Percentiles rank a stretch among this genome's conserved stretches.
These are phyloP conservation scores for Tinea trinotella DNA, from an alignment of 2,888 invertebrate genomes.

Conservation along the genomic window DNA sequence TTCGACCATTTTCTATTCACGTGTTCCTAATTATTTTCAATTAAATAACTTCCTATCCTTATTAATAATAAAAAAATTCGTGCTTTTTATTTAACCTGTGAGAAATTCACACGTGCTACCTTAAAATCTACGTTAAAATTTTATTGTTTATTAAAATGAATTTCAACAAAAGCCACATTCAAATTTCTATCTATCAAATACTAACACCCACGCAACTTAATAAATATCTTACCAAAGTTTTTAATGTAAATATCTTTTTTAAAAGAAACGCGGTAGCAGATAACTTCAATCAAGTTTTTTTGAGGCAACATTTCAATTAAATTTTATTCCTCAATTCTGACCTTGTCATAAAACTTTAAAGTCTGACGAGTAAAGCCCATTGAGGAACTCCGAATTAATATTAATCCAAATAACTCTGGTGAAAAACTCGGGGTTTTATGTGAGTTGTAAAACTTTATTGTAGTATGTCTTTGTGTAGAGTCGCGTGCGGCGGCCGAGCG, in stretches of 20 bases:
- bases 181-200: not conserved
- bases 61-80: no score
- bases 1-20: no score
- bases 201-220: slow-evolving; percentile 8
- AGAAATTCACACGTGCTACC: not conserved
- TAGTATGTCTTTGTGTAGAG: slow-evolving; percentile 63
- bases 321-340: slow-evolving; percentile 69
- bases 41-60: no score
- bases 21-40: no score
- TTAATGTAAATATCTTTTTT: slow-evolving; percentile 62
- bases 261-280: slow-evolving; percentile 63
- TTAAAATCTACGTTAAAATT: not conserved
- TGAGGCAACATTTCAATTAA: slow-evolving; percentile 68
- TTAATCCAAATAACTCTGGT: slow-evolving; percentile 71
- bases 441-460: slow-evolving; percentile 69
- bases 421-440: slow-evolving; percentile 73
- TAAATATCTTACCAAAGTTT: slow-evolving; percentile 24
- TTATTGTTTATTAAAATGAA: not conserved
- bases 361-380: slow-evolving; percentile 71
- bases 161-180: not conserved
- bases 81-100: no score
- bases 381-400: slow-evolving; percentile 72
- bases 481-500: slow-evolving; percentile 55
- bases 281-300: slow-evolving; percentile 66
- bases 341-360: slow-evolving; percentile 69